These are phyloP conservation scores for Lycodopsis pacificus DNA, from an alignment of 2,797 vertebrate genomes.

Conservation along the genomic window DNA sequence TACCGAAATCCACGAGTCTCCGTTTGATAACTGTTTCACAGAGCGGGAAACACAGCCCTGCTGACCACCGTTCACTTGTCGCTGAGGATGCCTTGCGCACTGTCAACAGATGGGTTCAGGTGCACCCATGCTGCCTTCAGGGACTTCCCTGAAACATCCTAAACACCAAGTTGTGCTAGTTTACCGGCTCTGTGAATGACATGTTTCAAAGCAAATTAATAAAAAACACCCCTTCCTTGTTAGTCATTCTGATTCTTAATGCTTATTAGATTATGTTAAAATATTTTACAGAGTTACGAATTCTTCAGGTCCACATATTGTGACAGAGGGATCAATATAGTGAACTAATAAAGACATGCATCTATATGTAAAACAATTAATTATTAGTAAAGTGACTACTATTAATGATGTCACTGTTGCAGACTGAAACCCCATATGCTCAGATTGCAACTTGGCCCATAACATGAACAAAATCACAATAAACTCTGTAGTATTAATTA, in stretches of 20 bases:
- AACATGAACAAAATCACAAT: no score
- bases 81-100: conserved; percentile 7
- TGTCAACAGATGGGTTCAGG: conserved; percentile 2
- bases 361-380: not conserved
- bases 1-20: not conserved
- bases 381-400: not conserved
- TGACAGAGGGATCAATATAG: not conserved
- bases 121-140: conserved; percentile 30
- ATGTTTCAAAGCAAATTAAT: not conserved
- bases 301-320: not conserved
- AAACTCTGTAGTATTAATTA: no score
- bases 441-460: not conserved
- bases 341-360: not conserved
- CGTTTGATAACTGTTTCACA: not conserved
- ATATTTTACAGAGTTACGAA: not conserved
- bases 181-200: no score
- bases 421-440: not conserved
- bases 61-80: conserved; percentile 24
- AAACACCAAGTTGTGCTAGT: not conserved
- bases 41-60: not conserved
- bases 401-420: not conserved
- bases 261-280: not conserved
- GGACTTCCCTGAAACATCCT: not conserved
- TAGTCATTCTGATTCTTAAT: not conserved
- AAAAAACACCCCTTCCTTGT: not conserved